A percentile compares a stretch with the other conserved stretches of the same genome.
These are phyloP conservation scores for Gallinago solitaria DNA, from an alignment of 2,797 vertebrate species.

Conservation along the genomic window DNA sequence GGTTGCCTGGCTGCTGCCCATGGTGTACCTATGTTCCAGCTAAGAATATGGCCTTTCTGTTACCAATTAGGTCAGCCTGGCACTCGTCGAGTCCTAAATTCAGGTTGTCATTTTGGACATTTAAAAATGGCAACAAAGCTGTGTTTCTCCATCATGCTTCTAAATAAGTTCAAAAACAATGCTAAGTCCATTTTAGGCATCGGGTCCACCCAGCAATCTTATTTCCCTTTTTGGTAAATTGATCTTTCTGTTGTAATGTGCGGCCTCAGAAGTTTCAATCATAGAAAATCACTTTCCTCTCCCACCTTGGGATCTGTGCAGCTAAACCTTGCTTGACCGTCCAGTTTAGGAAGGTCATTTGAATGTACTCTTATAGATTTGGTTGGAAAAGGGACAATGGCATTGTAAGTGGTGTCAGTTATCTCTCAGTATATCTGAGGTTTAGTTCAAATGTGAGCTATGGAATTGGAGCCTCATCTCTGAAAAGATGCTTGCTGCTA, in stretches of 20 bases:
- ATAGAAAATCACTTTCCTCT: constrained; percentile 20
- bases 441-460: neutral
- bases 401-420: neutral
- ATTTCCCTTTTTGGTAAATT: constrained; percentile 54
- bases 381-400: neutral
- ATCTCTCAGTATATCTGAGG: neutral
- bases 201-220: constrained; percentile 72
- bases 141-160: constrained; percentile 32
- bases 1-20: neutral
- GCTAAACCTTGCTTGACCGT: neutral
- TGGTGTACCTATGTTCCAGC: neutral
- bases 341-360: constrained; percentile 3
- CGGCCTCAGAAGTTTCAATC: neutral
- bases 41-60: constrained; percentile 31
- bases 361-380: neutral
- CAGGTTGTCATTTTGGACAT: constrained; percentile 18
- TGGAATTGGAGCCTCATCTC: neutral
- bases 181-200: constrained; percentile 66
- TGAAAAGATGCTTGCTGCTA: neutral
- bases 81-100: constrained; percentile 51
- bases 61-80: constrained; percentile 50
- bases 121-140: constrained; percentile 64
- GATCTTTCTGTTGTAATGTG: constrained; percentile 31
- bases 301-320: neutral
- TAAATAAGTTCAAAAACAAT: constrained; percentile 69